Evolutionary conservation across 1,140 invertebrate species (phyloP), one percentile per base, ranked within the genome.

Genomic region (Drosophila kikkawai): DNA sequence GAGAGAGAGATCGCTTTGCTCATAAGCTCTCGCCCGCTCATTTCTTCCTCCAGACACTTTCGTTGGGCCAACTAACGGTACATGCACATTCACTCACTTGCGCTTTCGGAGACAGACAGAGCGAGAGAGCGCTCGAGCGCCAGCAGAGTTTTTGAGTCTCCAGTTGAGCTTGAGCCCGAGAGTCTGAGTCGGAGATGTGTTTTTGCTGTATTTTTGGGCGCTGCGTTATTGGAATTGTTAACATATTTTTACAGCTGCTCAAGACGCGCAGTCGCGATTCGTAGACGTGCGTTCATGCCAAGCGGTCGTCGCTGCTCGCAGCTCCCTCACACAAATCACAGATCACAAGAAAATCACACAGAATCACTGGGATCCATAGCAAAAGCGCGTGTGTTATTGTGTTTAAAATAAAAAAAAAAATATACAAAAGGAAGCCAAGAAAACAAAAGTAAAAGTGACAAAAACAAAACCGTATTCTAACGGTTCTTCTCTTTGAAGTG

Each of bases 261-360:
- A 87, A 86, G 91, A 90, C 90, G 91, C 90, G 82, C 90, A 92
- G 80, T 82, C 90, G 82, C 82, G 88, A 92, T 92, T 92, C 91
- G 81, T 91, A 74, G 77, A 87, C 83, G 85, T 91, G 90, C 90
- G 80, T 91, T 91, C 90, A 79, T 80, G 76, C 85, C 86, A 84
- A 79, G 79, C 90, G 80, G 91, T 92, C 80, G 90, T 82, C 82
- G 78, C 68, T 82, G 68, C 56, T 76, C 67, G 79, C 70, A 73
- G 74, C 84, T 86, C 79, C 78, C 65, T 37, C 17, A 55, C 56
- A 55, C 64, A 53, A 57, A 66, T 44, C 42, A 55, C 26, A 53
- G n/a, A 37, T 36, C 42, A 48, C 59, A 17, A 48, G n/a, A 63
- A 45, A 29, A 22, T 39, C 22, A 36, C 36, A 17, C 26, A 32